Conservation (phyloP, 2,888 invertebrate species). For the Danaus chrysippus region DNA sequence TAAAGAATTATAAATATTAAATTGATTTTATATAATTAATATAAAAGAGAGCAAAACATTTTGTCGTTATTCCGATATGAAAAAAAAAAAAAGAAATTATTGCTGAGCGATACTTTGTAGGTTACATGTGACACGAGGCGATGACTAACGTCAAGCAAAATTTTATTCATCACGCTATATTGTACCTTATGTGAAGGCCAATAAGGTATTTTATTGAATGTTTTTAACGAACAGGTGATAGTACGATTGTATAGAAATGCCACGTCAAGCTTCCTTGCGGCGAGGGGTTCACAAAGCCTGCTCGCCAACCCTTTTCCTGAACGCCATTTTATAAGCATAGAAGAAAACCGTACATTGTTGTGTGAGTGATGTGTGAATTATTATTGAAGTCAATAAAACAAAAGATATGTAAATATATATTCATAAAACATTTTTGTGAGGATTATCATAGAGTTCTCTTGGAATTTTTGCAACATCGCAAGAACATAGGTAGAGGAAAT, state of each 20-base stretch:
- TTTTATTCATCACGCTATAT: constrained; percentile 16
- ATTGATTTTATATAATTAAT: background rate
- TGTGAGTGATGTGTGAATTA: constrained; percentile 49
- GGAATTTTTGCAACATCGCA: too few species aligned
- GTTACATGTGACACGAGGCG: constrained; percentile 32
- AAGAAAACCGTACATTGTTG: constrained; percentile 61
- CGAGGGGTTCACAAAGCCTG: constrained; percentile 51
- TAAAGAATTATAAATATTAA: background rate
- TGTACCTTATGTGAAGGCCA: constrained; percentile 9
- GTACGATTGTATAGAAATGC: constrained; percentile 34
- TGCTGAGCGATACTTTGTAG: constrained; percentile 25
- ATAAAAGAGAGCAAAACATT: constrained; percentile 17
- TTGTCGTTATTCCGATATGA: constrained; percentile 40
- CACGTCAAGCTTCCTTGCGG: constrained; percentile 56
- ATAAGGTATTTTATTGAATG: constrained; percentile 20
- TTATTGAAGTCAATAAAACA: constrained; percentile 33
- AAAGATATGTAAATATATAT: too few species aligned
- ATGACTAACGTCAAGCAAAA: constrained; percentile 25
- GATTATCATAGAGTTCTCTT: too few species aligned
- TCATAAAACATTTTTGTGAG: too few species aligned
- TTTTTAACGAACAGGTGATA: constrained; percentile 31
- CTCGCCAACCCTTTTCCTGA: constrained; percentile 44
- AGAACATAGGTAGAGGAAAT: constrained; percentile 7
- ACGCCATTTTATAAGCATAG: constrained; percentile 49
- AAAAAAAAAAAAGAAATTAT: constrained; percentile 39